Percentiles rank a stretch among this genome's conserved stretches.
Evolutionary conservation across 2,113 vertebrate genomes (phyloP).

Genomic region (Probosciger aterrimus): DNA sequence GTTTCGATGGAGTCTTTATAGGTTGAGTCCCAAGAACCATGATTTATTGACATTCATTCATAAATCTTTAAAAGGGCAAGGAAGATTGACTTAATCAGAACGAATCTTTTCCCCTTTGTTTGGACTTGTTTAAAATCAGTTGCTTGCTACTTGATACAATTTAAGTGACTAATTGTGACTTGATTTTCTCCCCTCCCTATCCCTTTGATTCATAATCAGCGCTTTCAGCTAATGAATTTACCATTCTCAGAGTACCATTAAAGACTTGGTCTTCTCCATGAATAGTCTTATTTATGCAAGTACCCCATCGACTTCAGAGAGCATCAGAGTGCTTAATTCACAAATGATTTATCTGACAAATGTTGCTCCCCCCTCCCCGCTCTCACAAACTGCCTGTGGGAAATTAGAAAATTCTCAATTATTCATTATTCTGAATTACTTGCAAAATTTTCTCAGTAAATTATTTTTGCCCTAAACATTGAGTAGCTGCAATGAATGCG

Average conservation of each 20-base stretch:
- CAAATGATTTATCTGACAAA: conserved; percentile 58
- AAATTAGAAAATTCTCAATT: background rate
- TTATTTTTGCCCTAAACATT: background rate
- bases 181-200: conserved; percentile 45
- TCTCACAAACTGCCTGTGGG: background rate
- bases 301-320: conserved; percentile 3
- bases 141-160: conserved; percentile 32
- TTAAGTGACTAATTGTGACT: conserved; percentile 57
- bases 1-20: conserved; percentile 13
- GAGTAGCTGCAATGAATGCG: background rate
- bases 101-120: conserved; percentile 14
- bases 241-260: conserved; percentile 14
- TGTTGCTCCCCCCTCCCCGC: background rate
- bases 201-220: conserved; percentile 50
- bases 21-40: conserved; percentile 17
- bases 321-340: conserved; percentile 43
- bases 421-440: conserved; percentile 10
- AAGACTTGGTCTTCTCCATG: background rate
- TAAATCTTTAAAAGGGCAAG: conserved; percentile 58
- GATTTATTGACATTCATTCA: conserved; percentile 52
- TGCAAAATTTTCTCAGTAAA: background rate
- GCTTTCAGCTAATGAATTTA: conserved; percentile 50
- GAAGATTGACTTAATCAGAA: conserved; percentile 51
- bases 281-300: conserved; percentile 14
- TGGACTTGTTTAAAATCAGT: conserved; percentile 51